These are phyloP conservation scores for Chloropsis cyanopogon DNA, from an alignment of 2,113 vertebrate genomes.

Conservation along the genomic window DNA sequence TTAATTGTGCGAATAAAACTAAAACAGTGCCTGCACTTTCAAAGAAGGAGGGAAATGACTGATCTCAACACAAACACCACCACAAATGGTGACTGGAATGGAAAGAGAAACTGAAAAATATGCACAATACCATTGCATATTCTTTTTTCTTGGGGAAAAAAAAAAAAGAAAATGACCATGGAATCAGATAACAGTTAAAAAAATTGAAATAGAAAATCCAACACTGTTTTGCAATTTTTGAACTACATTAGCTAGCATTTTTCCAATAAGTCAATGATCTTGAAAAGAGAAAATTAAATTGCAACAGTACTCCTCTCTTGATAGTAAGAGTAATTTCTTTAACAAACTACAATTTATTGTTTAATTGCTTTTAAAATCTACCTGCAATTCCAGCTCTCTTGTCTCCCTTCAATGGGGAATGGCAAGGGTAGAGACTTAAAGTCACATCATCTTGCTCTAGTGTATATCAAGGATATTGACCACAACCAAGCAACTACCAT, in stretches of 20 bases:
- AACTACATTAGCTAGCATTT: neutral
- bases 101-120: neutral
- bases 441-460: neutral
- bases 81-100: neutral
- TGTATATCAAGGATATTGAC: neutral
- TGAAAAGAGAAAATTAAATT: neutral
- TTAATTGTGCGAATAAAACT: neutral
- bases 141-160: neutral
- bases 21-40: neutral
- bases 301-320: neutral
- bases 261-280: neutral
- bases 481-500: neutral
- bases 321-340: neutral
- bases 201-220: neutral
- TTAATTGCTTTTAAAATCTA: neutral
- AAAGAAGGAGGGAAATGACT: neutral
- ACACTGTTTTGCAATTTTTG: neutral
- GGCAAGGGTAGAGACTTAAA: neutral
- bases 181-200: neutral
- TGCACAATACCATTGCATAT: neutral
- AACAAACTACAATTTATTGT: neutral
- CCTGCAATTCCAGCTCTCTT: neutral
- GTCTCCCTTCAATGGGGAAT: neutral
- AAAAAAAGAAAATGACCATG: neutral
- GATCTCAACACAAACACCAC: neutral